Evolutionary conservation across 2,888 invertebrate species (phyloP), one percentile per base, ranked within the genome.

Genomic region (Pristionchus fissidentatus): DNA sequence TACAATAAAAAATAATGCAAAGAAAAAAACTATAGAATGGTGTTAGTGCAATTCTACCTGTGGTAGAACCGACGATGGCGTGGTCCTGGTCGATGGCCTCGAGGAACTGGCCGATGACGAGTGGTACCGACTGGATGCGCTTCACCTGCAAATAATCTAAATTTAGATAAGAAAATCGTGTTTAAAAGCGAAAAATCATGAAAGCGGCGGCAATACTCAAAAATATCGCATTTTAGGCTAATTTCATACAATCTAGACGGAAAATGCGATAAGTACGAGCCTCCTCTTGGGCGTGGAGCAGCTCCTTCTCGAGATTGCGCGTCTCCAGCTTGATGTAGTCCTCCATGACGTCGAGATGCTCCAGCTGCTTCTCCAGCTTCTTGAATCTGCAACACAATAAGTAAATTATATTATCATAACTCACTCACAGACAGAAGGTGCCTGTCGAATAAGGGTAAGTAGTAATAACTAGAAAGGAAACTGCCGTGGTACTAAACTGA

Each of bases 261-360:
- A 73, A 46, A 46, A 77, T 19, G 96, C 92, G 96, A 96, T 8
- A 15, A 3, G 38, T 38, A 60, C 87, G 15, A 35, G 90, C 93
- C 88, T 94, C 94, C 90, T 94, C 94, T 89, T 99, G 98, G 0
- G 99, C 99, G 93, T 99, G 99, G 1, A 99, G 94, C 93, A 98
- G 97, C 93, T 99, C 99, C 91, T 99, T 99, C 93, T 98, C 98
- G 83, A 99, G 94, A 93, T 99, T 99, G 84, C 98, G 95, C 93
- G 98, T 98, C 93, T 99, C 99, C 94, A 98, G 97, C 93, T 99
- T 99, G 83, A 99, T 98, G 93, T 99, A 99, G 92, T 98, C 98
- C 93, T 99, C 99, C 94, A 99, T 98, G 0, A 99, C 98, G 93
- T 97, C 97, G 15, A 99, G 94, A 93, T 98, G 99, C 93, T 99